Conservation (phyloP, 2,113 vertebrate species). For the Ptilorrhoa leucosticta region DNA sequence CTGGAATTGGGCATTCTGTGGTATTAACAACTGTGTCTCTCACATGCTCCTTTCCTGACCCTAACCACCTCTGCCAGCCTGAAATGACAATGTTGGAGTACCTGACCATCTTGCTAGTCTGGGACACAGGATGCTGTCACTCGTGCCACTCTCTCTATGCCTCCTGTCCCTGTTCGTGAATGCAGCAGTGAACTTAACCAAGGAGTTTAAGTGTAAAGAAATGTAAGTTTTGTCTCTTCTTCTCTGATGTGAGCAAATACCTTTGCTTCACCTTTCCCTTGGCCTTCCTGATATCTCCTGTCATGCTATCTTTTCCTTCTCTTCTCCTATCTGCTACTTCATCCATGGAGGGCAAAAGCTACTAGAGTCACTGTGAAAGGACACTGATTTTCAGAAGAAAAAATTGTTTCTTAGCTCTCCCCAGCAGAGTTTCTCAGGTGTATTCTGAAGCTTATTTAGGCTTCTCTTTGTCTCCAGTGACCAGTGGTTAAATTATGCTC, state of each 20-base stretch:
- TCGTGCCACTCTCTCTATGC: neutral
- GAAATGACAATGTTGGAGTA: neutral
- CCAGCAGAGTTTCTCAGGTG: neutral
- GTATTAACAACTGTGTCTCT: neutral
- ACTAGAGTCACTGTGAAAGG: neutral
- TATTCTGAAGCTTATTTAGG: neutral
- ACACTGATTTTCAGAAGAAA: neutral
- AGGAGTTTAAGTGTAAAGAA: neutral
- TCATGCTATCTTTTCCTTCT: neutral
- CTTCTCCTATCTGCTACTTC: neutral
- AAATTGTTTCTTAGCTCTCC: neutral
- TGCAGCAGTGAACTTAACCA: neutral
- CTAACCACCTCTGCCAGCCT: neutral
- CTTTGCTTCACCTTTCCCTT: neutral
- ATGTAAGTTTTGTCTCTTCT: neutral
- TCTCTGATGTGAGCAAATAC: neutral
- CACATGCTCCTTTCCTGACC: neutral
- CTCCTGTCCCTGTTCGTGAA: neutral
- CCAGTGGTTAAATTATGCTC: neutral
- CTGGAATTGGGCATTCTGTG: neutral
- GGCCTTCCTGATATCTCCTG: neutral
- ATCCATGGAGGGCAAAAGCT: neutral
- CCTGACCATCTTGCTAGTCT: neutral
- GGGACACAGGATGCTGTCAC: neutral
- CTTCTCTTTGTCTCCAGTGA: neutral